Evolutionary conservation across 2,113 vertebrate genomes (phyloP).

Genomic region (Ptilorrhoa leucosticta): DNA sequence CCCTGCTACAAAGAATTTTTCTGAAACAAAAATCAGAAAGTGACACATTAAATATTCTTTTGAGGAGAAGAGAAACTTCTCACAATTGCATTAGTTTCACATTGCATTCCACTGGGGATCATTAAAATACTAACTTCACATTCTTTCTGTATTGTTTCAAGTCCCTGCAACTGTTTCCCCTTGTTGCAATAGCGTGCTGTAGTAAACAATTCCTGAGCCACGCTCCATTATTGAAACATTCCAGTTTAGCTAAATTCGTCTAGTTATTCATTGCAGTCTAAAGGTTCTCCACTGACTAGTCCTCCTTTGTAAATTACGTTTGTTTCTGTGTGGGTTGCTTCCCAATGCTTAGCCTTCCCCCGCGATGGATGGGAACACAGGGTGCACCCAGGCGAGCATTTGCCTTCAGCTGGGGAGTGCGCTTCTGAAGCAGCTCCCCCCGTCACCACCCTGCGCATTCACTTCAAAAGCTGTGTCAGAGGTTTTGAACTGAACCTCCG

Average conservation of each 20-base stretch:
- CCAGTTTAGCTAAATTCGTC: neutral
- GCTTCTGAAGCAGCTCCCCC: neutral
- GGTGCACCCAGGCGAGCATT: fast-evolving
- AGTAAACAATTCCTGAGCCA: neutral
- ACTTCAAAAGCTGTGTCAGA: neutral
- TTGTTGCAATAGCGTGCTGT: neutral
- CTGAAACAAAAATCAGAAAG: slow-evolving; percentile 66
- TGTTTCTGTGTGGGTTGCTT: neutral
- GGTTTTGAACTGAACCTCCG: neutral
- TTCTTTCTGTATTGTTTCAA: neutral
- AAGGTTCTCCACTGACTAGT: neutral
- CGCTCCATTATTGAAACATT: fast-evolving
- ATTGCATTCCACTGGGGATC: neutral
- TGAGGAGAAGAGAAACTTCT: neutral
- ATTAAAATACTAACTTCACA: neutral
- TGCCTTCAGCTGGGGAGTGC: fast-evolving
- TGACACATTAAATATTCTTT: neutral
- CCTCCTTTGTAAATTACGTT: neutral
- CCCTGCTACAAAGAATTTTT: slow-evolving; percentile 83
- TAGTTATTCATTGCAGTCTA: neutral
- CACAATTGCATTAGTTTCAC: neutral
- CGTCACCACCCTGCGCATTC: fast-evolving
- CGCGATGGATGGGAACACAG: fast-evolving
- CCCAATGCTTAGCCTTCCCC: neutral
- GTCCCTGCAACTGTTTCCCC: neutral